Evolutionary conservation across 1,140 invertebrate species (phyloP).

Genomic region (Thereuonema tuberculata): DNA sequence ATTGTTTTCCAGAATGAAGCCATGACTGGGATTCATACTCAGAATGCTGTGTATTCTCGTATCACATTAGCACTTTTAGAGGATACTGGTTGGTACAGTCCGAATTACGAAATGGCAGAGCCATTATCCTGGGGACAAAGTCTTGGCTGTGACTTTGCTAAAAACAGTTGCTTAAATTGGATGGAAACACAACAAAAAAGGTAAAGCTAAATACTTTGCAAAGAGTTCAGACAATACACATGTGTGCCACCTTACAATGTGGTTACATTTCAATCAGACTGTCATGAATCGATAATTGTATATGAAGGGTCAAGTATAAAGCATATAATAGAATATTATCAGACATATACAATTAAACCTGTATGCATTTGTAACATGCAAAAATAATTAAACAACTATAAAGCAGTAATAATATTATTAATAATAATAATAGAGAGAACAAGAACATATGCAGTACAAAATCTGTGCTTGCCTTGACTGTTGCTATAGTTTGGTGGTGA

Average conservation of each 20-base stretch:
- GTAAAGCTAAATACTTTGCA: slow-evolving; percentile 25
- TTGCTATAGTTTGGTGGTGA: too few species aligned
- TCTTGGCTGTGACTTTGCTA: slow-evolving; percentile 87
- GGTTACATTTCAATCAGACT: too few species aligned
- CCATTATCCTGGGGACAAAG: slow-evolving; percentile 76
- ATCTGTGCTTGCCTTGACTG: too few species aligned
- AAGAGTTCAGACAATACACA: not conserved
- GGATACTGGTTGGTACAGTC: slow-evolving; percentile 89
- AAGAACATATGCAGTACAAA: too few species aligned
- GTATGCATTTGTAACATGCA: too few species aligned
- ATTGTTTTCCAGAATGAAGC: slow-evolving; percentile 98
- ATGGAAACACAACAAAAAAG: slow-evolving; percentile 52
- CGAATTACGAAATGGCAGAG: slow-evolving; percentile 79
- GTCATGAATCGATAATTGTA: not conserved
- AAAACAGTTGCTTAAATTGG: slow-evolving; percentile 92
- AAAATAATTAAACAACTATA: too few species aligned
- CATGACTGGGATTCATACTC: slow-evolving; percentile 98
- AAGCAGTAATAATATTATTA: too few species aligned
- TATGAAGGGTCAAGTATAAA: not conserved
- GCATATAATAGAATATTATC: too few species aligned
- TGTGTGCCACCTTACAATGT: too few species aligned
- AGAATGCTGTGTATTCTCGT: slow-evolving; percentile 92
- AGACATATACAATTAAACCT: not conserved
- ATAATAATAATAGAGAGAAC: too few species aligned
- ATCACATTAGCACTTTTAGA: slow-evolving; percentile 95